Evolutionary conservation across 2,113 vertebrate species (phyloP).

Genomic region (Centropus unirufus): DNA sequence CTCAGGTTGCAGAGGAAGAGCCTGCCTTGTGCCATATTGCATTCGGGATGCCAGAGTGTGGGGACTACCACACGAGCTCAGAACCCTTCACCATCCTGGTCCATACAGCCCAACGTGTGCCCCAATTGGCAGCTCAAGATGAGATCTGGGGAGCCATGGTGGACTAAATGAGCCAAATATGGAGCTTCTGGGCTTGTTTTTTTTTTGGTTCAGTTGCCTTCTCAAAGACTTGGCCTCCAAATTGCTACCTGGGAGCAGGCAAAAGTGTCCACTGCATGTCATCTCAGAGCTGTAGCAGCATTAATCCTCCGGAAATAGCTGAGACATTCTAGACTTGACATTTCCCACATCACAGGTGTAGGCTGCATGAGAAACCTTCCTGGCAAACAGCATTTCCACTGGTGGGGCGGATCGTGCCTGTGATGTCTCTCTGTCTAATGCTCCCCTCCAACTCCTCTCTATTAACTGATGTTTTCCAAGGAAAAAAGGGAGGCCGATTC

Average conservation of each 20-base stretch:
- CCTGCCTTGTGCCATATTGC: fast-evolving
- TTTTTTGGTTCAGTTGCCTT: not conserved
- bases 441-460: slow-evolving; percentile 19
- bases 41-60: not conserved
- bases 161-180: not conserved
- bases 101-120: not conserved
- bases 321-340: not conserved
- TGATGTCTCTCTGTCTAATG: slow-evolving; percentile 19
- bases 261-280: not conserved
- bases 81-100: not conserved
- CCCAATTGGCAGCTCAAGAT: not conserved
- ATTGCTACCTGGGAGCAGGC: not conserved
- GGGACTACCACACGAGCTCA: not conserved
- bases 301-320: not conserved
- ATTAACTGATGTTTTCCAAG: slow-evolving; percentile 26
- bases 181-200: not conserved
- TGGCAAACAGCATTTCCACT: not conserved
- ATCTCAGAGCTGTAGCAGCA: not conserved
- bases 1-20: not conserved
- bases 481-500: not conserved
- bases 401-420: not conserved
- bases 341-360: slow-evolving; percentile 14
- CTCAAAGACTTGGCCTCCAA: not conserved
- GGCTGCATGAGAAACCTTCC: slow-evolving; percentile 23
- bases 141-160: not conserved